Base-by-base conservation (phyloP, 64 coral and sea anemone genomes). In the Cladopsammia gracilis region DNA sequence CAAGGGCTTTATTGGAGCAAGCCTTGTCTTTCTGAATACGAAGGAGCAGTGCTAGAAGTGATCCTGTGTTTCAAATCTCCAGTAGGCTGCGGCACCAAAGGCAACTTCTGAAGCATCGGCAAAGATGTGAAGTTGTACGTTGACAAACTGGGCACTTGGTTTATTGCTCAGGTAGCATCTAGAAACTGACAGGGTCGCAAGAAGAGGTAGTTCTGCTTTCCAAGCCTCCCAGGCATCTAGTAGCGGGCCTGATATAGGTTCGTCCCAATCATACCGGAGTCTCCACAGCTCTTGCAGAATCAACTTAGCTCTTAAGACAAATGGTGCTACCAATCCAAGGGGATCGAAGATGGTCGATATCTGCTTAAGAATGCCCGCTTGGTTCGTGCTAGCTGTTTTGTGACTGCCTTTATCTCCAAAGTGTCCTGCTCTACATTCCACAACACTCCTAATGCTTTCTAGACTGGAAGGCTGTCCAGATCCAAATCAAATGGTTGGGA, bases 271-370 rank as follows among this genome's bases (percentile, higher is more conserved):
- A 16, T 25, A 72, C 43, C 34, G 23, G 24, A 65, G 57, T 48
- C 86, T 77, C 62, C 93, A 95, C 19, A 90, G 60, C 19, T 83
- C 16, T 82, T 94, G 86, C 19, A 94, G 86, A 48, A 89, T 74
- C 20, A 75, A n/a, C 76, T 94, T 94, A 15, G 86, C 93, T 48
- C 58, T 43, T 49, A 94, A 43, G 13, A 94, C 57, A 59, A 80
- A 94, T 59, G 86, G 92, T 76, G 92, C 8, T 25, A 60, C 92
- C 1, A 94, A 83, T 19, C 93, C 93, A 22, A 73, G 60, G 19
- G 93, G 78, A 25, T 89, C 86, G n/a, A 75, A 94, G 34, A 86
- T 43, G 7, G 49, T 83, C 7, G 53, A 60, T 57, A 59, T 44
- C 71, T 88, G 86, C 34, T 66, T 83, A 6, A 89, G 62, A 58